Conservation (phyloP, 2,888 invertebrate genomes). For the Cephus spinipes region DNA sequence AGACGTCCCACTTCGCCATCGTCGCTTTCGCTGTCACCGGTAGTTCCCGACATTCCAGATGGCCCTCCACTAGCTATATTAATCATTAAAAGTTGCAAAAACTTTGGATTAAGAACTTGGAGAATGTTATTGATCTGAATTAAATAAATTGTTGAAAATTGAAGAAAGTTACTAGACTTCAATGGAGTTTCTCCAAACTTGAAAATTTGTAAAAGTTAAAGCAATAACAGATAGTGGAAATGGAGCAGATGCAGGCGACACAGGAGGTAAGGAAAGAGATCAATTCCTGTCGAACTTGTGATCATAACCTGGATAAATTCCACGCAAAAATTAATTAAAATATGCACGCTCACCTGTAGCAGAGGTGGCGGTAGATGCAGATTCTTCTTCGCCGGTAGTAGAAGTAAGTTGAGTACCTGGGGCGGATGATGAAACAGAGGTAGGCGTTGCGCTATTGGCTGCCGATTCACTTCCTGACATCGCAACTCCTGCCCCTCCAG, state of each 20-base stretch:
- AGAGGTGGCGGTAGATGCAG: constrained; percentile 54
- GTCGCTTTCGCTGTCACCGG: constrained; percentile 82
- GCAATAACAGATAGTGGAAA: background rate
- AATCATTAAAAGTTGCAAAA: background rate
- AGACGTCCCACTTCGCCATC: constrained; percentile 96
- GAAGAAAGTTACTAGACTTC: background rate
- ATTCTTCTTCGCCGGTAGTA: constrained; percentile 56
- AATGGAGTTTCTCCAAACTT: background rate
- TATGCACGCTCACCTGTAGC: constrained; percentile 45
- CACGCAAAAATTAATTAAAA: background rate
- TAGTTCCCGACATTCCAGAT: constrained; percentile 64
- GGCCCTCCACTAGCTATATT: constrained; percentile 60
- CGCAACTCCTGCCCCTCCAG: constrained; percentile 50
- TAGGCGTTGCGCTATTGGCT: constrained; percentile 54
- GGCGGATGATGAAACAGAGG: constrained; percentile 53
- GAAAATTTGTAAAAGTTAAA: background rate
- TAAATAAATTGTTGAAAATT: background rate
- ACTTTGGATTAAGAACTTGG: background rate
- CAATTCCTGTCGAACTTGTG: background rate
- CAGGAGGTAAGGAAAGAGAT: background rate
- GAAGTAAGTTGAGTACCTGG: constrained; percentile 55
- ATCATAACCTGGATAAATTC: background rate
- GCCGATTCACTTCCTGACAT: constrained; percentile 61
- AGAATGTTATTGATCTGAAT: background rate
- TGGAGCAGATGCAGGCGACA: background rate